Evolutionary conservation across 1,140 invertebrate genomes (phyloP).

Genomic region (Parasteatoda tepidariorum): DNA sequence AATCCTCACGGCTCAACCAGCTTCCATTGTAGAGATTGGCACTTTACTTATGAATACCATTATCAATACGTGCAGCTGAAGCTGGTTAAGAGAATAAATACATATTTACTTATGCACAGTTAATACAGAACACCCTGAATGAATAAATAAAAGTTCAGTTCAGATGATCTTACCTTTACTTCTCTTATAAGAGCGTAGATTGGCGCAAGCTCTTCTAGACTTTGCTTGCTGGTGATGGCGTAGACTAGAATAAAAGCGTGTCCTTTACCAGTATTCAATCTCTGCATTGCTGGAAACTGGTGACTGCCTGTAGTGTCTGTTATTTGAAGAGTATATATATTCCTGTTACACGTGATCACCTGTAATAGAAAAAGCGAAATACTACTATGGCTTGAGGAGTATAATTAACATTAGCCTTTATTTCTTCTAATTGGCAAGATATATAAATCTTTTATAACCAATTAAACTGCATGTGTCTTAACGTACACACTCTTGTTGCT

Average conservation of each 20-base stretch:
- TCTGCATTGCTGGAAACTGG: conserved; percentile 99
- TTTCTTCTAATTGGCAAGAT: background rate
- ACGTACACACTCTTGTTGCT: background rate
- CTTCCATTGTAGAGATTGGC: too few species aligned
- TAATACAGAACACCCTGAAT: too few species aligned
- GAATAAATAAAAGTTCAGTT: too few species aligned
- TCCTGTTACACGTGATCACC: conserved; percentile 99
- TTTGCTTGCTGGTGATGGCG: conserved; percentile 92
- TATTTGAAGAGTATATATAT: conserved; percentile 99
- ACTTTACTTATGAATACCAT: too few species aligned
- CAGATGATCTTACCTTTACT: conserved; percentile 72
- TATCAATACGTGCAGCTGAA: too few species aligned
- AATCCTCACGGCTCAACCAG: too few species aligned
- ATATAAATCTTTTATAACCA: background rate
- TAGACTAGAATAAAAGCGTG: conserved; percentile 95
- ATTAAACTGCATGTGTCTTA: background rate
- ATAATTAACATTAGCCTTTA: background rate
- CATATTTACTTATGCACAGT: too few species aligned
- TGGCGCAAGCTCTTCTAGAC: conserved; percentile 94
- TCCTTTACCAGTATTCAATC: conserved; percentile 96
- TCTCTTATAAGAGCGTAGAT: conserved; percentile 90
- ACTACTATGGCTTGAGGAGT: background rate
- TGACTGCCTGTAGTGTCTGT: conserved; percentile 99
- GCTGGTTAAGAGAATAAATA: too few species aligned
- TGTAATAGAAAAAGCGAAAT: conserved; percentile 70